Evolutionary conservation across 2,888 invertebrate genomes (phyloP).

Genomic region (Gymnoscelis rufifasciata): DNA sequence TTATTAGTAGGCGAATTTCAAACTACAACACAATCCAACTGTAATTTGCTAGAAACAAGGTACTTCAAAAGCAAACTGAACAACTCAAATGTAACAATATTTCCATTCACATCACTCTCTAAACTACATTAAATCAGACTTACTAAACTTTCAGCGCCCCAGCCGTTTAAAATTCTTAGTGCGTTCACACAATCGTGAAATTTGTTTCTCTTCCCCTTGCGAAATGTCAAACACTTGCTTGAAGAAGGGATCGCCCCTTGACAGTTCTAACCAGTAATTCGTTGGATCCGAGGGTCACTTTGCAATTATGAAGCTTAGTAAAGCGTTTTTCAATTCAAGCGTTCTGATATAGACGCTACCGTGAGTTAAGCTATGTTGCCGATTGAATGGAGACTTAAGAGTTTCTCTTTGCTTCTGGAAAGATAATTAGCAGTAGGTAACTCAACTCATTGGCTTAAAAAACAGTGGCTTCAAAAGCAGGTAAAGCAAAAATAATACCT

Average conservation of each 20-base stretch:
- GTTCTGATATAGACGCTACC: not conserved
- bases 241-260: constrained; percentile 42
- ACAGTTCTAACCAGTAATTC: constrained; percentile 68
- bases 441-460: too few relatives aligned
- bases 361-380: not conserved
- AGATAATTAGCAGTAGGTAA: too few relatives aligned
- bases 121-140: constrained; percentile 29
- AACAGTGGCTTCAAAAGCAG: too few relatives aligned
- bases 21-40: too few relatives aligned
- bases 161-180: constrained; percentile 48
- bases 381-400: too few relatives aligned
- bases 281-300: constrained; percentile 63
- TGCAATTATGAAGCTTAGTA: constrained; percentile 25
- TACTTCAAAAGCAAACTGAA: not conserved
- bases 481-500: too few relatives aligned
- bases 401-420: too few relatives aligned
- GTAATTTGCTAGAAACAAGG: not conserved
- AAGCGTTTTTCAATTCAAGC: constrained; percentile 9
- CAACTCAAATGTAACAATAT: constrained; percentile 8
- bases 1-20: too few relatives aligned
- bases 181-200: constrained; percentile 54
- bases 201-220: constrained; percentile 56
- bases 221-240: constrained; percentile 48
- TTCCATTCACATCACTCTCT: constrained; percentile 2
- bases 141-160: constrained; percentile 29